Conservation (phyloP, 1,140 invertebrate species). For the Cataglyphis hispanica region DNA sequence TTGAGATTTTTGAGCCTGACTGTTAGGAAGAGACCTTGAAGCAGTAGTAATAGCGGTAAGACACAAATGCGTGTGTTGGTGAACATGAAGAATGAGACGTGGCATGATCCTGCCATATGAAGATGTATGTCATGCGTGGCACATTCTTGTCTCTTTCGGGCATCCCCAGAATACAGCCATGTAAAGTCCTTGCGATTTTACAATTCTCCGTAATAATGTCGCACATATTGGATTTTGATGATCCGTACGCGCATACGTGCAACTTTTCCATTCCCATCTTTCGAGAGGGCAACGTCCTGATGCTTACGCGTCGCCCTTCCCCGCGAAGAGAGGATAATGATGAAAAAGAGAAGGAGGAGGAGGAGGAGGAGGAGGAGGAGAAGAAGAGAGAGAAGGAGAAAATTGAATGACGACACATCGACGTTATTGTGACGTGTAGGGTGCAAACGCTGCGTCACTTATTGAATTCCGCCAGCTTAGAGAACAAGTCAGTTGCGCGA, state of each 20-base stretch:
- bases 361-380: neutral
- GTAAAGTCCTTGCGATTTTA: neutral
- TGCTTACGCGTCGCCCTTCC: conserved; percentile 37
- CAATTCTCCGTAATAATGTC: neutral
- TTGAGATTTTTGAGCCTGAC: conserved; percentile 58
- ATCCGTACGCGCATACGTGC: neutral
- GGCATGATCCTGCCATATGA: conserved; percentile 7
- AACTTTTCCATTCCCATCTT: conserved; percentile 58
- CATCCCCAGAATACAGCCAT: neutral
- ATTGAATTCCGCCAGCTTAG: conserved; percentile 40
- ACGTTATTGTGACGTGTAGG: neutral
- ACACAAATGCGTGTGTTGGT: neutral
- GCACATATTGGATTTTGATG: neutral
- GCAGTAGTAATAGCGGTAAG: neutral
- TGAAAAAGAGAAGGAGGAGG: too few species aligned
- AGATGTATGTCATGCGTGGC: conserved; percentile 12
- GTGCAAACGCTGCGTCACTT: conserved; percentile 34
- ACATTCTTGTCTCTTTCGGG: conserved; percentile 22
- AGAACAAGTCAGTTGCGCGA: neutral
- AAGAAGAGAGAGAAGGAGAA: neutral
- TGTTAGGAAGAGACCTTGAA: conserved; percentile 59
- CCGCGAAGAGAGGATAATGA: neutral
- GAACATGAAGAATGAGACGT: conserved; percentile 30
- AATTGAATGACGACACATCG: neutral
- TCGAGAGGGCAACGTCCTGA: conserved; percentile 62